phyloP scores from a whole-genome alignment of 1,140 invertebrate species.

The Drosophila biarmipes region DNA sequence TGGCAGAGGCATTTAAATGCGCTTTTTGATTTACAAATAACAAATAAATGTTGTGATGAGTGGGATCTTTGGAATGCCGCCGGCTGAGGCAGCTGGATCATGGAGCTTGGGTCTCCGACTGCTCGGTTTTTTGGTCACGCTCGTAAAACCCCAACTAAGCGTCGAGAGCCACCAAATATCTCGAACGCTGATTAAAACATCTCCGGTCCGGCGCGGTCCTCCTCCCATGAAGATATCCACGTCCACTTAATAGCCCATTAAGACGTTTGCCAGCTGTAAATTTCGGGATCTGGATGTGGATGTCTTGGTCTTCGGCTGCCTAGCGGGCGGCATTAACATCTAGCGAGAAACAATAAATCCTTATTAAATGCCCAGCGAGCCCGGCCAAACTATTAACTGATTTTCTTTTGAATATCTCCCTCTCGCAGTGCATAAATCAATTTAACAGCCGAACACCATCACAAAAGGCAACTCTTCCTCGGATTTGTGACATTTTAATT shows the following conservation, averaged over 20 bases:
- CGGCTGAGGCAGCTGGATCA: conserved; percentile 45
- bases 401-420: conserved; percentile 71
- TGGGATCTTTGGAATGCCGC: conserved; percentile 78
- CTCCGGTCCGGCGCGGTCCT: conserved; percentile 17
- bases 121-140: conserved; percentile 55
- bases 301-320: conserved; percentile 17
- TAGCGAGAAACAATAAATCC: conserved; percentile 80
- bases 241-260: conserved; percentile 81
- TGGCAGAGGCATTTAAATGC: conserved; percentile 68
- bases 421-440: conserved; percentile 68
- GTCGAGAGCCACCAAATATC: conserved; percentile 57
- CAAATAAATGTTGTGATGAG: conserved; percentile 81
- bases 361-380: conserved; percentile 75
- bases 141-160: conserved; percentile 76
- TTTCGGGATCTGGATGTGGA: conserved; percentile 15
- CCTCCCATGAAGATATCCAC: conserved; percentile 58
- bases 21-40: conserved; percentile 81
- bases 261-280: conserved; percentile 72
- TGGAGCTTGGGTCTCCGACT: conserved; percentile 16
- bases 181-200: conserved; percentile 72
- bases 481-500: conserved; percentile 76
- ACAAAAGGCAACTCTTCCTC: conserved; percentile 32
- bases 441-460: conserved; percentile 50
- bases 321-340: conserved; percentile 54
- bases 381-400: conserved; percentile 67